phyloP scores from a whole-genome alignment of 1,140 invertebrate species.

The Cryptotermes secundus region DNA sequence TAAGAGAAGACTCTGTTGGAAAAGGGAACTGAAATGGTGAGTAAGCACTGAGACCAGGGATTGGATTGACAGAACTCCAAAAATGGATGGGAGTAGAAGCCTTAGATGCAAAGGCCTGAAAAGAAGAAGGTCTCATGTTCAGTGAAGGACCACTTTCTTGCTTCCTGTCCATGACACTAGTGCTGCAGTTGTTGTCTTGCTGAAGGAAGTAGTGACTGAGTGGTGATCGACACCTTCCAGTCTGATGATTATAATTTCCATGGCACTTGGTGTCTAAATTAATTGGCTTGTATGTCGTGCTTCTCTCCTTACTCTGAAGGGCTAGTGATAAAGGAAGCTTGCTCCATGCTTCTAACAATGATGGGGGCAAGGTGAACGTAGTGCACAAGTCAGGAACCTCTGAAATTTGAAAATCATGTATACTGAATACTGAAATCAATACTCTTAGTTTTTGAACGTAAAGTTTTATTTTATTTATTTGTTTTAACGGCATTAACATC shows the following conservation, averaged over 20 bases:
- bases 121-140: neutral
- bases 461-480: too few species aligned
- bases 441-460: too few species aligned
- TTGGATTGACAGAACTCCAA: constrained; percentile 15
- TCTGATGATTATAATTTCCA: neutral
- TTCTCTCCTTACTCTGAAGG: neutral
- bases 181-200: too few species aligned
- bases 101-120: neutral
- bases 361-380: neutral
- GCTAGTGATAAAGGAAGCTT: constrained; percentile 20
- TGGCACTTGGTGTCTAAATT: constrained; percentile 21
- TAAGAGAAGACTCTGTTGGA: neutral
- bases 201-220: neutral
- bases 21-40: constrained; percentile 21
- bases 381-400: constrained; percentile 12
- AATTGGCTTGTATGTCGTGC: neutral
- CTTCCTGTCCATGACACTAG: neutral
- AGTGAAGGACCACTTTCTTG: neutral
- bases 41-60: neutral
- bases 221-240: neutral
- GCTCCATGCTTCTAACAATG: constrained; percentile 7
- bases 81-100: constrained; percentile 15
- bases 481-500: too few species aligned
- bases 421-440: too few species aligned
- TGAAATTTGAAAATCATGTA: neutral